phyloP scores from a whole-genome alignment of 2,888 invertebrate genomes.

The Taphrorychus bicolor region DNA sequence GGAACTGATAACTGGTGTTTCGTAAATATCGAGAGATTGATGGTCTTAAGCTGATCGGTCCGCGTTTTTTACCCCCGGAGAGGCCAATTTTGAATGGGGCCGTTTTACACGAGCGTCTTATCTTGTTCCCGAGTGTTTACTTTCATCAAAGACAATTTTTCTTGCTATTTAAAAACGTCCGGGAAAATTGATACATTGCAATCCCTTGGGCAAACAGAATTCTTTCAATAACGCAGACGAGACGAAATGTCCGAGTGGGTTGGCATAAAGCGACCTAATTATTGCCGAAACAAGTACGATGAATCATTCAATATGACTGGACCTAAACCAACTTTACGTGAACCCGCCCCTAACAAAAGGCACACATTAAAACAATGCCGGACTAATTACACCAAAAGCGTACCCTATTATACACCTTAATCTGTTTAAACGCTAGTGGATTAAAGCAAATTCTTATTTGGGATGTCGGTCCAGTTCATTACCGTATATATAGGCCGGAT shows the following conservation, averaged over 20 bases:
- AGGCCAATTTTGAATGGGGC: constrained; percentile 28
- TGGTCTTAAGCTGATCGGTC: constrained; percentile 29
- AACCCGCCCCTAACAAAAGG: constrained; percentile 37
- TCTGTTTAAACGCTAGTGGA: constrained; percentile 46
- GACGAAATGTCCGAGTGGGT: background rate
- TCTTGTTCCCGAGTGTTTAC: constrained; percentile 35
- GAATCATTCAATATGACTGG: constrained; percentile 39
- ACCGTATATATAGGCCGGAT: background rate
- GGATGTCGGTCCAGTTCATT: constrained; percentile 11
- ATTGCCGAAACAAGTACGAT: constrained; percentile 18
- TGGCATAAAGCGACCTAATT: background rate
- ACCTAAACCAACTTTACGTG: constrained; percentile 31
- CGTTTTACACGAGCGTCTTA: constrained; percentile 26
- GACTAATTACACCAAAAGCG: constrained; percentile 45
- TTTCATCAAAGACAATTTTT: constrained; percentile 7
- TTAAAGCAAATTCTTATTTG: constrained; percentile 51
- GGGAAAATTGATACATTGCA: background rate
- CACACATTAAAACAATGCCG: constrained; percentile 45
- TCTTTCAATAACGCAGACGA: too few relatives aligned
- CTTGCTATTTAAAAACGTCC: background rate
- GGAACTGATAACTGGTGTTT: constrained; percentile 40
- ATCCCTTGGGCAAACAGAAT: background rate
- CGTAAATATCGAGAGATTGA: constrained; percentile 40
- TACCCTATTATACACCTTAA: constrained; percentile 49
- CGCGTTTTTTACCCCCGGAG: constrained; percentile 16